These are phyloP conservation scores for Neodiprion fabricii DNA, from an alignment of 1,140 invertebrate species.

Conservation along the genomic window DNA sequence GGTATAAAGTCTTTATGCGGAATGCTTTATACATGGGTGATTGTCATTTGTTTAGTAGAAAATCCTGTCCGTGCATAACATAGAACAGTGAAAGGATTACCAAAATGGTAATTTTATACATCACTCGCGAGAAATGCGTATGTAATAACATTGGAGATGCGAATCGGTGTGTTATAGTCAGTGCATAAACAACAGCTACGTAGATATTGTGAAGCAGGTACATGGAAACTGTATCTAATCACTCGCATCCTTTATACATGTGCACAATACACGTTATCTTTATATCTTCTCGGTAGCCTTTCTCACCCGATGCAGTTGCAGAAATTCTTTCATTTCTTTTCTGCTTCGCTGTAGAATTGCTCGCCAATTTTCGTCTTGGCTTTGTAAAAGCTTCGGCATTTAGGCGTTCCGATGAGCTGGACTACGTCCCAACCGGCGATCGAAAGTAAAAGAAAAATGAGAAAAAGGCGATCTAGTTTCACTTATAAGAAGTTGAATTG, in stretches of 20 bases:
- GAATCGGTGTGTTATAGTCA: too few species aligned
- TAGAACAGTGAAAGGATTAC: too few species aligned
- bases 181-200: too few species aligned
- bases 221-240: slow-evolving; percentile 54
- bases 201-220: slow-evolving; percentile 10
- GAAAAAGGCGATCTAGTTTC: slow-evolving; percentile 19
- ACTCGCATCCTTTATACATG: slow-evolving; percentile 26
- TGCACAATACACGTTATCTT: slow-evolving; percentile 28
- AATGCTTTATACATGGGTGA: too few species aligned
- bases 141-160: too few species aligned
- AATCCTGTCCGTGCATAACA: too few species aligned
- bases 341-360: slow-evolving; percentile 13
- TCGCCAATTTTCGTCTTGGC: slow-evolving; percentile 19
- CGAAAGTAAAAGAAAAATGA: neutral
- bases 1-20: too few species aligned
- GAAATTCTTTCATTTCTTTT: slow-evolving; percentile 16
- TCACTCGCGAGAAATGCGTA: too few species aligned
- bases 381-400: neutral
- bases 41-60: too few species aligned
- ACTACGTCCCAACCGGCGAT: too few species aligned
- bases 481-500: neutral
- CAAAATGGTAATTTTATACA: too few species aligned
- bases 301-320: slow-evolving; percentile 16
- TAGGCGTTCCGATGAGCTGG: too few species aligned
- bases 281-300: slow-evolving; percentile 34